Evolutionary conservation across 2,888 invertebrate species (phyloP), one percentile per base, ranked within the genome.

Genomic region (Adelognathus sp.): DNA sequence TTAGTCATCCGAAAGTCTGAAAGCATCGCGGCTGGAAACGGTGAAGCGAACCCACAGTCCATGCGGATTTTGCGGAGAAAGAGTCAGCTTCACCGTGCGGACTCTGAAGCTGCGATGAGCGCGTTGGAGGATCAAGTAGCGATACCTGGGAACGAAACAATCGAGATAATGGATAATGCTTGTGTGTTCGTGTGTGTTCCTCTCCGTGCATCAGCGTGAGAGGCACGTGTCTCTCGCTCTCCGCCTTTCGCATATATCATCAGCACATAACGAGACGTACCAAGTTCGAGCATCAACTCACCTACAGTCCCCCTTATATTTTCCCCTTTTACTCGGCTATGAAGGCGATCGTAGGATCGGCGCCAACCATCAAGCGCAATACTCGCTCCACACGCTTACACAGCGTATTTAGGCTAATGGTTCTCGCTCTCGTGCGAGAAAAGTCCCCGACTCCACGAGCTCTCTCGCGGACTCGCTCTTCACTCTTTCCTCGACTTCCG

Each of bases 1-100:
- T 85, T 85, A 83, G 80, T 79, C 76, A 83, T 83, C 81, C 77
- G 84, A 84, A 84, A 87, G 86, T 82, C 81, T 82, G 81, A 80
- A 79, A 82, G 78, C 56, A 50, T 31, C 3, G 24, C 46, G 18
- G 21, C 21, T 3, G 4, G 46, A 50, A 21, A 5, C 11, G 21
- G 21, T 46, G 46, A 18, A 46, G 21, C 9, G 9, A n/a, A 36
- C 36, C 36, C 7, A n/a, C 2, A 2, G n/a, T 9, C 2, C 9
- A 9, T n/a, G 36, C n/a, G 9, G 36, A 9, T n/a, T 5, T n/a
- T 9, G 36, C n/a, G 36, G 11, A 2, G 9, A 21, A 18, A 46
- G 3, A 11, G 1, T 21, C 24, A 18, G 24, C 21, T 24, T n/a
- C 3, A 21, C 9, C 44, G 44, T 9, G 24, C 7, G n/a, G n/a